phyloP scores from a whole-genome alignment of 2,113 vertebrate genomes.

The Sinocyclocheilus anophthalmus region DNA sequence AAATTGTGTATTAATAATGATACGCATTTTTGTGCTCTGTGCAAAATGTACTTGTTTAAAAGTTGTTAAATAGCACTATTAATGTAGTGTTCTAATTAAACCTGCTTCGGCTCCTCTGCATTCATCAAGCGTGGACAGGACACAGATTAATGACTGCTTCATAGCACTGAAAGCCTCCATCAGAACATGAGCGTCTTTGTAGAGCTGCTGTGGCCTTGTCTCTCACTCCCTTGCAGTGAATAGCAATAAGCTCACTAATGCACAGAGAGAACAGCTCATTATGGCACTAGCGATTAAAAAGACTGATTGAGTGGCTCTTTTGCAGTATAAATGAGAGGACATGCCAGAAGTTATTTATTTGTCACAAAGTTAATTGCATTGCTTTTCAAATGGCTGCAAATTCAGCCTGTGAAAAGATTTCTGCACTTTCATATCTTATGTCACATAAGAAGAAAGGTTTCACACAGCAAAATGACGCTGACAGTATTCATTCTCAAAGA shows the following conservation, averaged over 20 bases:
- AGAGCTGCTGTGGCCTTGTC: slow-evolving; percentile 57
- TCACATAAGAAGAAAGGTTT: neutral
- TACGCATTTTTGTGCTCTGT: too few species aligned
- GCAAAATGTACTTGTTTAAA: neutral
- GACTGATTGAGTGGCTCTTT: slow-evolving; percentile 59
- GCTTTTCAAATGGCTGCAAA: slow-evolving; percentile 34
- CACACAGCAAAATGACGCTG: too few species aligned
- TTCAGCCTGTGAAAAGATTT: slow-evolving; percentile 3
- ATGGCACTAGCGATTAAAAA: slow-evolving; percentile 47
- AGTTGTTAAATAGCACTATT: neutral
- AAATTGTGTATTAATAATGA: too few species aligned
- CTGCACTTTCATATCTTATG: neutral
- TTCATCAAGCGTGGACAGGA: slow-evolving; percentile 15
- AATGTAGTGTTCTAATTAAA: neutral
- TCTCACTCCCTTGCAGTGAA: slow-evolving; percentile 61
- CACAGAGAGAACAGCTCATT: slow-evolving; percentile 54
- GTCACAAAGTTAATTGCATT: slow-evolving; percentile 52
- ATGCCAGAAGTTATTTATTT: slow-evolving; percentile 53
- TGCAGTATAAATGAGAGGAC: slow-evolving; percentile 59
- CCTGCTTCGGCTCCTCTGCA: slow-evolving; percentile 1
- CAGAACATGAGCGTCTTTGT: slow-evolving; percentile 51
- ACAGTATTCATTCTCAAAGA: neutral
- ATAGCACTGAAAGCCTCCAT: slow-evolving; percentile 58
- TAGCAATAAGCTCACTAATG: slow-evolving; percentile 71
- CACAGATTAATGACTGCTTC: slow-evolving; percentile 67